These are phyloP conservation scores for Tethya wilhelma DNA, from an alignment of 37 sponge, comb jelly and placozoan genomes.

Conservation along the genomic window DNA sequence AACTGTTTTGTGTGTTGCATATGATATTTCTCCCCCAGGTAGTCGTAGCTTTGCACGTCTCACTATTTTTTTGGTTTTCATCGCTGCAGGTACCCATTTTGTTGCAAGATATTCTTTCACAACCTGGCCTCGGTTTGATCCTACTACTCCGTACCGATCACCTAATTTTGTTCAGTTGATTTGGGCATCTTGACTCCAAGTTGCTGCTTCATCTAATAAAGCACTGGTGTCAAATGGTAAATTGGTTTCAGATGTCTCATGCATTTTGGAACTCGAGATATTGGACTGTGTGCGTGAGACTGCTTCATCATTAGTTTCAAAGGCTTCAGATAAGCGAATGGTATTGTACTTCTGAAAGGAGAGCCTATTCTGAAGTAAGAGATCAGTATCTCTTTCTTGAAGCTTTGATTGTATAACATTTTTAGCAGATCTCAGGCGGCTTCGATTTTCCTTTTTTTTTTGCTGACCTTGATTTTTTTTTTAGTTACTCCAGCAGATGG, in stretches of 20 bases:
- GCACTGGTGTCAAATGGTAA: background rate
- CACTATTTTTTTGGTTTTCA: background rate
- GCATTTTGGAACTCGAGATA: background rate
- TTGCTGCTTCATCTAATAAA: background rate
- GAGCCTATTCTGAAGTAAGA: background rate
- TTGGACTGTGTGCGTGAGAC: background rate
- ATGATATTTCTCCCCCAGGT: background rate
- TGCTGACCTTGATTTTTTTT: background rate
- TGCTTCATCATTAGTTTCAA: background rate
- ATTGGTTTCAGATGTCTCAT: background rate
- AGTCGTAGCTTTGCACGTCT: background rate
- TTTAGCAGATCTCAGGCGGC: background rate
- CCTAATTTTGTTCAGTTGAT: background rate
- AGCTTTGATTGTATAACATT: background rate
- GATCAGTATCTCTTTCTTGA: background rate
- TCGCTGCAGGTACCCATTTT: background rate
- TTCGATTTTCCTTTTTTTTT: background rate
- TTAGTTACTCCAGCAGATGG: background rate
- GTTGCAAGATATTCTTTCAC: background rate
- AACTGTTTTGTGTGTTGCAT: background rate
- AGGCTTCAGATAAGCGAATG: background rate
- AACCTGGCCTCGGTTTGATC: background rate
- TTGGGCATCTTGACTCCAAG: too few species aligned
- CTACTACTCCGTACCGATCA: background rate
- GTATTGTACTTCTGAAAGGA: background rate